Base-by-base conservation (phyloP, 2,113 vertebrate genomes). In the Origma solitaria region DNA sequence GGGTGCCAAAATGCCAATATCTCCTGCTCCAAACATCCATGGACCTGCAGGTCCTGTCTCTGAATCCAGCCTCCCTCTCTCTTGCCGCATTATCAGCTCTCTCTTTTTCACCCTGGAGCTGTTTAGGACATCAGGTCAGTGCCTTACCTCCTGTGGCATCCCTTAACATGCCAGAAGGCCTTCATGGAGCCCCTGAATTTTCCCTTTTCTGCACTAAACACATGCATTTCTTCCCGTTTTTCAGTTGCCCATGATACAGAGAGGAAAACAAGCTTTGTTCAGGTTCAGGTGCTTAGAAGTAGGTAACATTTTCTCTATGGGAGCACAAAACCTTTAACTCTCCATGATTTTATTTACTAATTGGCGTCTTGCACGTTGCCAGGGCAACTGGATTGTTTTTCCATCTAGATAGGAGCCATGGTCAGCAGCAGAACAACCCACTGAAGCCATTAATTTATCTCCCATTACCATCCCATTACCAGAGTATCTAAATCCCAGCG, bases 261-360 rank as follows among this genome's bases (percentile, higher is more conserved):
- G 47, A 64, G 54, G 45, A 81, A 88, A 82, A 57, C 31, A 47
- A 68, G 33, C 51, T 88, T 72, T 88, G 31, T 78, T 7, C 14
- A 27, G 11, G 14, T 77, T 83, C 33, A 66, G 51, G 54, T 82
- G 19, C 31, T 82, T 92, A 77, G 54, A 90, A 90, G 73, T 35
- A 81, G 35, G 47, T 56, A 82, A 50, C 5, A 20, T 72, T 92
- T 86, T 85, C 71, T 66, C 42, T n/a, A 21, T 50, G 35, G 40
- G 15, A 91, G 17, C n/a, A 23, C 12, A 73, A 96, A 95, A 19
- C 40, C 44, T 79, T 90, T 68, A 75, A 68, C 44, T 86, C 47
- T 75, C 51, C 44, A 68, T 83, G 44, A 88, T 95, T 93, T 95
- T 84, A 71, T 88, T 70, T 96, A 86, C 85, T 94, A 90, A 88